These are phyloP conservation scores for Oreochromis spilurus DNA, from an alignment of 2,113 vertebrate genomes.

Conservation along the genomic window DNA sequence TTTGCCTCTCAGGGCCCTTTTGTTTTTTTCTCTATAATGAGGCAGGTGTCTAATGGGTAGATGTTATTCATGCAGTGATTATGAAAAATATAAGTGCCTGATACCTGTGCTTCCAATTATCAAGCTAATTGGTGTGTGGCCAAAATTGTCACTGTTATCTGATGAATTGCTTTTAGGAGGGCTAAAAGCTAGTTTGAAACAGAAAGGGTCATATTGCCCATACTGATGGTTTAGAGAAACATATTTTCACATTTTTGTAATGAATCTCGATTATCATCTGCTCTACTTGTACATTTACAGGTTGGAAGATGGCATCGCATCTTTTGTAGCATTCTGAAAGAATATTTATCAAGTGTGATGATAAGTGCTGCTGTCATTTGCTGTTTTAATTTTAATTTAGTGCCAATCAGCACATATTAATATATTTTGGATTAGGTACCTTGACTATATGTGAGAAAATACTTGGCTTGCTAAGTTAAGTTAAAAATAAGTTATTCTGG, in stretches of 20 bases:
- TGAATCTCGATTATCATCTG: neutral
- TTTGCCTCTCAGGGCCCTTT: neutral
- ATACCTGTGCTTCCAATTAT: constrained; percentile 22
- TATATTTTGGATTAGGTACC: neutral
- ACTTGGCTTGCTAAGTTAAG: neutral
- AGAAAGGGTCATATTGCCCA: neutral
- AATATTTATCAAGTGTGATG: neutral
- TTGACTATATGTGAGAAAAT: neutral
- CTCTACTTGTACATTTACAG: neutral
- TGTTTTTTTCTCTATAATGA: neutral
- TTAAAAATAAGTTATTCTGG: neutral
- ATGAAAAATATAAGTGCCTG: constrained; percentile 20
- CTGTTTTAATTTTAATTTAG: neutral
- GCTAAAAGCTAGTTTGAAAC: constrained; percentile 5
- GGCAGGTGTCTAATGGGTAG: constrained; percentile 30
- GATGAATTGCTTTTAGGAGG: neutral
- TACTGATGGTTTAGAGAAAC: neutral
- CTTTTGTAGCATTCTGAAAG: neutral
- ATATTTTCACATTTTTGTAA: neutral
- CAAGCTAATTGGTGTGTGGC: constrained; percentile 2
- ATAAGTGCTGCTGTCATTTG: neutral
- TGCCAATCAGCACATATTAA: neutral
- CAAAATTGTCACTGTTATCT: neutral
- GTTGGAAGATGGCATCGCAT: neutral
- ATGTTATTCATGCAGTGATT: constrained; percentile 21